A percentile compares a stretch with the other conserved stretches of the same genome.
These are phyloP conservation scores for Sinocyclocheilus maitianheensis DNA, from an alignment of 2,113 vertebrate species.

Conservation along the genomic window DNA sequence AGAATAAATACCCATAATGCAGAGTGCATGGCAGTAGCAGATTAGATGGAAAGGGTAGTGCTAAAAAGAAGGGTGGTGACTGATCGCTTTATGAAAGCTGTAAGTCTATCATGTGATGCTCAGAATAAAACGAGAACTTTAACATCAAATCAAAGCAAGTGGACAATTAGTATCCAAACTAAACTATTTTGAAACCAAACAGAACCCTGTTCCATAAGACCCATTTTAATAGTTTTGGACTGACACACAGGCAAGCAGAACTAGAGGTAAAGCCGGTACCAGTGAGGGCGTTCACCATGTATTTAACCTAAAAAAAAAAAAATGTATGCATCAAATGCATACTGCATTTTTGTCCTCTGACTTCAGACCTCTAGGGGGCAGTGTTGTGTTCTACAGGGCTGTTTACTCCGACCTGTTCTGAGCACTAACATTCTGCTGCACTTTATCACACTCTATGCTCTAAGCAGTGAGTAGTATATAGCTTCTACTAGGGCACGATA, in stretches of 20 bases:
- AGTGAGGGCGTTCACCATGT: not conserved
- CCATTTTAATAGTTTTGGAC: slow-evolving; percentile 7
- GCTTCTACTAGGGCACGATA: not conserved
- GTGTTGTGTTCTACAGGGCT: not conserved
- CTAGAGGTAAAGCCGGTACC: not conserved
- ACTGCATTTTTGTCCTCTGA: not conserved
- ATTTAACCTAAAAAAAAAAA: not conserved
- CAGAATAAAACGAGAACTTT: not conserved
- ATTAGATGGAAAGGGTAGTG: not conserved
- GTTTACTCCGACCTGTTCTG: not conserved
- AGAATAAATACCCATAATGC: slow-evolving; percentile 37
- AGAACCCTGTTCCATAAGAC: not conserved
- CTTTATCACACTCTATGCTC: not conserved
- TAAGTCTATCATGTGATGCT: slow-evolving; percentile 3
- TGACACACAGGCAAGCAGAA: not conserved
- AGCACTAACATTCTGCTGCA: not conserved
- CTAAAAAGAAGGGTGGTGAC: slow-evolving; percentile 14
- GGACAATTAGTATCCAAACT: not conserved
- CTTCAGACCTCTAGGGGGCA: slow-evolving; percentile 19
- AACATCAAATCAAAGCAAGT: slow-evolving; percentile 24
- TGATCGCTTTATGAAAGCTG: slow-evolving; percentile 33
- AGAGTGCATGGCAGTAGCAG: slow-evolving; percentile 38
- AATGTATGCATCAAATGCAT: not conserved
- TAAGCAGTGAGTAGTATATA: not conserved
- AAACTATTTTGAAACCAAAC: slow-evolving; percentile 12